Conservation (phyloP, 2,888 invertebrate genomes). For the Drosophila peninsularis region DNA sequence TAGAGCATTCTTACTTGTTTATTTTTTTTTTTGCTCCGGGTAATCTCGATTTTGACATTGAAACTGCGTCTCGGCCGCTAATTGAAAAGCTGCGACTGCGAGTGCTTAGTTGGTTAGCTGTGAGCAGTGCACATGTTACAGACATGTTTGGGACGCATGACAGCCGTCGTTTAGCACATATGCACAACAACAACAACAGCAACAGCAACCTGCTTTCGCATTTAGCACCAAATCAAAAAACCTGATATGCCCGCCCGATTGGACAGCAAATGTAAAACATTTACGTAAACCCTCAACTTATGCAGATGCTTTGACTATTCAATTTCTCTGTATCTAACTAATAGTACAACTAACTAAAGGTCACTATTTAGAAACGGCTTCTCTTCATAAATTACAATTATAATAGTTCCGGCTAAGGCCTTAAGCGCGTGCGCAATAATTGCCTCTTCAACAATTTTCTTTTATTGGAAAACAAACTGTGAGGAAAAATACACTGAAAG, state of each 20-base stretch:
- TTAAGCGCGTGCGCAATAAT: neutral
- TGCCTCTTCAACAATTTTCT: conserved; percentile 1
- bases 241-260: conserved; percentile 39
- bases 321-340: neutral
- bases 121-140: conserved; percentile 9
- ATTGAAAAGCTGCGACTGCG: conserved; percentile 57
- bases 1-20: too few relatives aligned
- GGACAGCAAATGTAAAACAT: conserved; percentile 23
- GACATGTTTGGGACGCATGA: conserved; percentile 22
- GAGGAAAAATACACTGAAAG: neutral
- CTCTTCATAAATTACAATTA: neutral
- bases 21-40: neutral
- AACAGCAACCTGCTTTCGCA: conserved; percentile 46
- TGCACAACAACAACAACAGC: conserved; percentile 22
- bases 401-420: neutral
- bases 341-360: neutral
- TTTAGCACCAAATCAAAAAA: conserved; percentile 64
- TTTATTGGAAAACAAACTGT: neutral
- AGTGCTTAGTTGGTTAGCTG: conserved; percentile 22
- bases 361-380: neutral
- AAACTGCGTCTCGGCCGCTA: conserved; percentile 48
- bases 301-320: conserved; percentile 37
- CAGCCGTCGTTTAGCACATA: conserved; percentile 60
- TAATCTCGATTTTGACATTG: conserved; percentile 61
- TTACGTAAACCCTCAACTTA: conserved; percentile 31